Base-by-base conservation (phyloP, 2,888 invertebrate genomes). In the Elysia crispata region DNA sequence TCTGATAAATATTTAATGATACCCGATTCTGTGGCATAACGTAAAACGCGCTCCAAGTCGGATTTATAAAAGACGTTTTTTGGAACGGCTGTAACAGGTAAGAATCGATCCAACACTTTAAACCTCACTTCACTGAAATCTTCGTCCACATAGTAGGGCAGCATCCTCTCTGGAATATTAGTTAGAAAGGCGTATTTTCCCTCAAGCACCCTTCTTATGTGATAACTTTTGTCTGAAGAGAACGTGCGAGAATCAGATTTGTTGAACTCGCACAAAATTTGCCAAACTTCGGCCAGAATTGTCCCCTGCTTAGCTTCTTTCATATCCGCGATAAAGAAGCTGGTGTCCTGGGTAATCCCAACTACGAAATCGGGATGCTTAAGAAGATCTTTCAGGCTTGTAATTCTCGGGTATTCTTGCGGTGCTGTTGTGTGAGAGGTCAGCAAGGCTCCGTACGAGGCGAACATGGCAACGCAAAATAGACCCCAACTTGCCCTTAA, bases 391-490 rank as follows among this genome's bases (percentile, higher is more conserved):
- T 69, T 18, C 54, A 77, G 69, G 8, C n/a, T 54, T 50, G 28
- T 41, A 20, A 76, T 76, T 41, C 49, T 64, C 23, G 50, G 28
- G 18, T 67, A 31, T 0, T 66, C 30, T 1, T 30, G 66, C 20
- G 23, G 50, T 1, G 64, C 3, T 0, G 67, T 11, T n/a, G 64
- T 54, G 8, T 33, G 69, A 0, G 77, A 70, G 54, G 57, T 67
- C 28, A 76, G 57, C 25, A 33, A 49, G 31, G 76, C 76, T 41
- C 76, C 66, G 76, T 76, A 76, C 1, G 76, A 62, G 11, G 76
- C 60, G 50, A 62, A 41, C 15, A 66, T 13, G 20, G 66, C 50
- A 5, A 76, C 33, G 18, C 76, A 66, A 64, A 76, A 76, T 5
- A 76, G n/a, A 1, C 64, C 57, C 76, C 76, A 76, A 6, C 64